Conservation (phyloP, 2,797 vertebrate species). For the Chromobotia macracanthus region DNA sequence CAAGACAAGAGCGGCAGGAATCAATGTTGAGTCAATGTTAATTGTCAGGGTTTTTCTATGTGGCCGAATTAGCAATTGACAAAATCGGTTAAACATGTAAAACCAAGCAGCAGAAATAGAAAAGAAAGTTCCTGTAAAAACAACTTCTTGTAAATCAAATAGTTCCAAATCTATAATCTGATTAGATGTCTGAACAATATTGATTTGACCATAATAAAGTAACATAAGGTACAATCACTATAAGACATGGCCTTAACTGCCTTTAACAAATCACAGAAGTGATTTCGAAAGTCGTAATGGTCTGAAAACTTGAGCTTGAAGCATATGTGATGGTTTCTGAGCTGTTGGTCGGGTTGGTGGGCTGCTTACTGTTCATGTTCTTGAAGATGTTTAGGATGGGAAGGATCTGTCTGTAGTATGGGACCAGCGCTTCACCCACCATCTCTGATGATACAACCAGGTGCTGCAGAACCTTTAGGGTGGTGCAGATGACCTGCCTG, state of each 20-base stretch:
- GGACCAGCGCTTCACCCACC: constrained; percentile 82
- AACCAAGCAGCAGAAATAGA: background rate
- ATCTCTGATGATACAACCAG: constrained; percentile 87
- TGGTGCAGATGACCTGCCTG: constrained; percentile 87
- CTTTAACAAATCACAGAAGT: background rate
- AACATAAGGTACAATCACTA: background rate
- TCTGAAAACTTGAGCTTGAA: background rate
- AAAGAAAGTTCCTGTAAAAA: background rate
- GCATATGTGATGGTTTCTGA: background rate
- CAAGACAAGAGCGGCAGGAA: constrained; percentile 27
- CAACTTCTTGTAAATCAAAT: background rate
- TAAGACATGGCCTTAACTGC: too few relatives aligned
- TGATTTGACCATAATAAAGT: background rate
- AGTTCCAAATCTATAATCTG: too few relatives aligned
- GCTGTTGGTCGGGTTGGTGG: background rate
- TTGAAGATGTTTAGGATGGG: constrained; percentile 94
- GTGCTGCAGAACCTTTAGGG: constrained; percentile 90
- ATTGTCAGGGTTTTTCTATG: constrained; percentile 35
- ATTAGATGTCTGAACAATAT: too few relatives aligned
- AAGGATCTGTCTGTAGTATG: constrained; percentile 93
- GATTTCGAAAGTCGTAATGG: background rate
- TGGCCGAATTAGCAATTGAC: constrained; percentile 25
- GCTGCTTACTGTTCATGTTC: constrained; percentile 87
- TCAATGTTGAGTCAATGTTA: constrained; percentile 44
- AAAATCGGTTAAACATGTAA: background rate